Percentiles rank a stretch among this genome's conserved stretches.
Conservation (phyloP, 1,140 invertebrate species). For the Phocides pigmalion region DNA sequence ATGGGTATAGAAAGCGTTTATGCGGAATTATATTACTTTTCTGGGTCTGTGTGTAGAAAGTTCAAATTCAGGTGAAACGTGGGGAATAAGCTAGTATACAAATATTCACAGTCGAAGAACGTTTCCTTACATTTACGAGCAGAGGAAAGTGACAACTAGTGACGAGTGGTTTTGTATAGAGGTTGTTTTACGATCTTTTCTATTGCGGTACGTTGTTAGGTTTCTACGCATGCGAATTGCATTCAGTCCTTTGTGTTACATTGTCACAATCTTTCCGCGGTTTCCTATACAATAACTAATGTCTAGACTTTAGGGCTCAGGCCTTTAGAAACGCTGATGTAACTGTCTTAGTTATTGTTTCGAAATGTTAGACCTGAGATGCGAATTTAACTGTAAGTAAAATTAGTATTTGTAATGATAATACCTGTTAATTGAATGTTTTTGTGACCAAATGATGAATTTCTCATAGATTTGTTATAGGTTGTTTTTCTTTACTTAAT, state of each 20-base stretch:
- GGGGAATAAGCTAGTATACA: too few species aligned
- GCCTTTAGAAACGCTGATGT: constrained; percentile 16
- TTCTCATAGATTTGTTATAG: too few species aligned
- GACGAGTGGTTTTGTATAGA: constrained; percentile 28
- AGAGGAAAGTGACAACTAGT: constrained; percentile 35
- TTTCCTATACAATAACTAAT: constrained; percentile 16
- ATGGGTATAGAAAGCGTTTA: not conserved
- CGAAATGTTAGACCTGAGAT: constrained; percentile 5
- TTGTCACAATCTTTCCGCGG: constrained; percentile 30
- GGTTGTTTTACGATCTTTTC: constrained; percentile 40
- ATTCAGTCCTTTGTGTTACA: constrained; percentile 29
- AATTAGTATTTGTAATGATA: too few species aligned
- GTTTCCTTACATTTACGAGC: constrained; percentile 24
- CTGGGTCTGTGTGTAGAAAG: too few species aligned
- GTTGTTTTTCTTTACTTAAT: too few species aligned
- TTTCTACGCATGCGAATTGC: constrained; percentile 28
- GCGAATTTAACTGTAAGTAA: too few species aligned
- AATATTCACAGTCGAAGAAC: not conserved
- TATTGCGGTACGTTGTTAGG: constrained; percentile 30
- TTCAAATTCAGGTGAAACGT: not conserved
- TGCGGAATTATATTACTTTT: not conserved
- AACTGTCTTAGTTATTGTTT: constrained; percentile 22
- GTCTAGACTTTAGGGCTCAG: constrained; percentile 15
- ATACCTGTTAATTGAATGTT: too few species aligned
- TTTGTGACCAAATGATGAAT: too few species aligned